phyloP scores from a whole-genome alignment of 2,888 invertebrate species.

The Cremastinae sp. region DNA sequence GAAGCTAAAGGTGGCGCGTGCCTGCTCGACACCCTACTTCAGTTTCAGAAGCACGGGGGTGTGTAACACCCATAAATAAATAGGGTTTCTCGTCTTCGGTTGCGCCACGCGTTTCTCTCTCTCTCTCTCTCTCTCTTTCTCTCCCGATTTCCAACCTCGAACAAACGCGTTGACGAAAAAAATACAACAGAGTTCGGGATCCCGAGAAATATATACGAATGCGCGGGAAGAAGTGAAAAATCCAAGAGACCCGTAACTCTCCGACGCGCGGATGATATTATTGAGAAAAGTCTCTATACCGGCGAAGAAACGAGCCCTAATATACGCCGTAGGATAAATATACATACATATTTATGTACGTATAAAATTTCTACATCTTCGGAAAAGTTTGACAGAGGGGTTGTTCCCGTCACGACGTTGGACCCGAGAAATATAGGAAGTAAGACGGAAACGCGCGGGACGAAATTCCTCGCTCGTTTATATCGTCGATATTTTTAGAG shows the following conservation, averaged over 20 bases:
- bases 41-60: constrained; percentile 71
- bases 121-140: too few relatives aligned
- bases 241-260: constrained; percentile 21
- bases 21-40: constrained; percentile 73
- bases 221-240: constrained; percentile 44
- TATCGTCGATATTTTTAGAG: constrained; percentile 73
- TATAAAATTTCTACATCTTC: constrained; percentile 4
- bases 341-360: constrained; percentile 2
- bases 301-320: constrained; percentile 16
- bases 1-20: constrained; percentile 73
- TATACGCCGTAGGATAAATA: not conserved
- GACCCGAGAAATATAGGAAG: constrained; percentile 5
- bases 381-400: not conserved
- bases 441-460: constrained; percentile 13
- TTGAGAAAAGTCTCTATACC: constrained; percentile 18
- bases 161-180: constrained; percentile 27
- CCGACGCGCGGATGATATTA: not conserved
- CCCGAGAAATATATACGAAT: constrained; percentile 25
- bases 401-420: not conserved
- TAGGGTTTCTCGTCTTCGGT: constrained; percentile 77
- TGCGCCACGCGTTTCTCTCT: constrained; percentile 63
- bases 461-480: constrained; percentile 41
- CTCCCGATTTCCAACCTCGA: too few relatives aligned
- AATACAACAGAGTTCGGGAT: constrained; percentile 31
- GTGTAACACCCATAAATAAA: constrained; percentile 79